Percentiles rank a stretch among this genome's conserved stretches.
phyloP scores from a whole-genome alignment of 2,888 invertebrate genomes.

The Apotomis capreana region DNA sequence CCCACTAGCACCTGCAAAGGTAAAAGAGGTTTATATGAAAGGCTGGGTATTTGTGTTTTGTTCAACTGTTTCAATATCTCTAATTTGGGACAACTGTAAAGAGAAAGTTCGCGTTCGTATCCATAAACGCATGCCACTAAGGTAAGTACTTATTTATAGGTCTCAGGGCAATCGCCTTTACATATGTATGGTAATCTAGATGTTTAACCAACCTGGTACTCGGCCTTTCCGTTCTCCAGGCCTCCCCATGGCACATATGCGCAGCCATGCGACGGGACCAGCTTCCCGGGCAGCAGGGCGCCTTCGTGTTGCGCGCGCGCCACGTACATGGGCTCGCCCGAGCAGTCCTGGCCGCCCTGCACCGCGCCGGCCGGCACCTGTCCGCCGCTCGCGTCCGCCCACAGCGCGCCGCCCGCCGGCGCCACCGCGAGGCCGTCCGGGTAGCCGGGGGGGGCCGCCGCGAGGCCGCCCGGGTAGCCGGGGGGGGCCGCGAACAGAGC shows the following conservation, averaged over 20 bases:
- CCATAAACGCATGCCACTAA: no score
- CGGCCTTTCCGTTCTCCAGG: conserved; percentile 87
- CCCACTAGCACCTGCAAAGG: conserved; percentile 80
- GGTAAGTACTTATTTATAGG: no score
- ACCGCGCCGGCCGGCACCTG: conserved; percentile 89
- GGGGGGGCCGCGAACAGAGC: conserved; percentile 67
- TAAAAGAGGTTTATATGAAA: neutral
- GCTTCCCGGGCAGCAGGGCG: conserved; percentile 91
- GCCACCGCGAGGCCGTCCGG: conserved; percentile 46
- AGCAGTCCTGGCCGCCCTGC: conserved; percentile 84
- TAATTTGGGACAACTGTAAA: no score
- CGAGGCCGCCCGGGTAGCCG: conserved; percentile 53
- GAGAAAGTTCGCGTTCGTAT: no score
- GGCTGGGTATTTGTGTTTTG: neutral
- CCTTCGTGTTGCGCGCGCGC: conserved; percentile 90
- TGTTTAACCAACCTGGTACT: conserved; percentile 86
- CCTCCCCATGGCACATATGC: conserved; percentile 93
- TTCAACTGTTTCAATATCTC: no score
- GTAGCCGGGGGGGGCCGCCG: conserved; percentile 57
- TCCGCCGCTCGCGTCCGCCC: conserved; percentile 85
- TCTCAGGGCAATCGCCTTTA: no score
- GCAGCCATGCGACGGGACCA: conserved; percentile 89
- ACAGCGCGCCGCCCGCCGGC: conserved; percentile 67
- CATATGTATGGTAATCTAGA: neutral
- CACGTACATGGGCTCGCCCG: conserved; percentile 85